These are phyloP conservation scores for Chloromyia formosa DNA, from an alignment of 2,888 invertebrate species.

Conservation along the genomic window DNA sequence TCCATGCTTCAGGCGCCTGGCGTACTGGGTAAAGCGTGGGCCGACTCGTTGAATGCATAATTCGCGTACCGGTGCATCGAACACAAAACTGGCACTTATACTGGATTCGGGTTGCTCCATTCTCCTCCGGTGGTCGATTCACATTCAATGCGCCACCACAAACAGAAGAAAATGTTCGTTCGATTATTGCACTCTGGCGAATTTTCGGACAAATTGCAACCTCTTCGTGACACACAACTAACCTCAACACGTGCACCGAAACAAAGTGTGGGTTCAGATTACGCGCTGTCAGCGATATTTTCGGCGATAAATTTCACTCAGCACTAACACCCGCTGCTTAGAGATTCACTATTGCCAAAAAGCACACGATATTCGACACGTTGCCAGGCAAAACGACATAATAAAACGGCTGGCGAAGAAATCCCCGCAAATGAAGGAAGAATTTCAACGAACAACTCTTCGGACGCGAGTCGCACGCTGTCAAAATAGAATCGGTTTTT, in stretches of 20 bases:
- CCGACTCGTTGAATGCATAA: slow-evolving; percentile 48
- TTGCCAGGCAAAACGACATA: slow-evolving; percentile 4
- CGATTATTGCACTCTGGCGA: not conserved
- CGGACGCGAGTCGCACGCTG: slow-evolving; percentile 13
- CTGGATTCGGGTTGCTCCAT: slow-evolving; percentile 6
- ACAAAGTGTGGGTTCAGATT: not conserved
- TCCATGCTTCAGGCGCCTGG: slow-evolving; percentile 44
- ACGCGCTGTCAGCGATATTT: not conserved
- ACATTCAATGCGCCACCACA: not conserved
- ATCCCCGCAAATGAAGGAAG: slow-evolving; percentile 3
- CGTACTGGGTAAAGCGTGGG: slow-evolving; percentile 46
- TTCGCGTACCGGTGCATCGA: slow-evolving; percentile 39
- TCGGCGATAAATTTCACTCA: not conserved
- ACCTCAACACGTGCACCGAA: slow-evolving; percentile 46
- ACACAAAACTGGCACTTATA: slow-evolving; percentile 23
- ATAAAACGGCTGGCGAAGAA: slow-evolving; percentile 12
- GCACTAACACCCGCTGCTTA: not conserved
- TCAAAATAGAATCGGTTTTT: slow-evolving; percentile 20
- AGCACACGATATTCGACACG: not conserved
- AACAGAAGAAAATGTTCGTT: not conserved
- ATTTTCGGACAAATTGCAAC: slow-evolving; percentile 5
- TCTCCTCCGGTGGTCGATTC: not conserved
- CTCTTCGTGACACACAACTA: slow-evolving; percentile 36
- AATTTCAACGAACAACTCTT: slow-evolving; percentile 25
- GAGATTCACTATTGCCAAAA: not conserved